Conservation (phyloP, 2,888 invertebrate genomes). For the Hypercompe scribonia region DNA sequence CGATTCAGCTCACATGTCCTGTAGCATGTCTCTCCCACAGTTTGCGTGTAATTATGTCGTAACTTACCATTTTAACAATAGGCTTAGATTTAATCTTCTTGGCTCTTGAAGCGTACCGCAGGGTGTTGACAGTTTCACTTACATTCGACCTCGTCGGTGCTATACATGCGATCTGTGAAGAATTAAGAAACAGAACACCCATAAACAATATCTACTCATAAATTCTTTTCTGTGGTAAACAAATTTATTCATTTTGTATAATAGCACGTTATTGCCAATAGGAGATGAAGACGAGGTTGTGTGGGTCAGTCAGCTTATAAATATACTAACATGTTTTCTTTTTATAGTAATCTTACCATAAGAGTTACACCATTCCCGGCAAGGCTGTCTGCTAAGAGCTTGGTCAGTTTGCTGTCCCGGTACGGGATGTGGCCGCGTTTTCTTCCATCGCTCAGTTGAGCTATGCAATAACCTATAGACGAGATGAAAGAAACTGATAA, state of each 20-base stretch:
- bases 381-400: slow-evolving; percentile 96
- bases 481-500: background rate
- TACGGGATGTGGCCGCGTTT: slow-evolving; percentile 97
- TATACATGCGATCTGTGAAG: slow-evolving; percentile 94
- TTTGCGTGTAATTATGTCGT: background rate
- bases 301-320: too few relatives aligned
- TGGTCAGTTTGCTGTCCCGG: slow-evolving; percentile 97
- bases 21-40: background rate
- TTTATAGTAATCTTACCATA: slow-evolving; percentile 88
- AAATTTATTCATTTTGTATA: too few relatives aligned
- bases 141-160: slow-evolving; percentile 95
- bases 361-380: slow-evolving; percentile 97
- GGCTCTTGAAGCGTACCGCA: slow-evolving; percentile 96
- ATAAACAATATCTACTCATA: too few relatives aligned
- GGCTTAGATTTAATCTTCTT: slow-evolving; percentile 97
- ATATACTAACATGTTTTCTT: too few relatives aligned
- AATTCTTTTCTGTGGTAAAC: too few relatives aligned
- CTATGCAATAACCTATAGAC: slow-evolving; percentile 95
- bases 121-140: slow-evolving; percentile 95
- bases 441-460: slow-evolving; percentile 94
- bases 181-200: background rate
- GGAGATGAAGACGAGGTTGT: too few relatives aligned
- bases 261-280: too few relatives aligned
- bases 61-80: slow-evolving; percentile 94
- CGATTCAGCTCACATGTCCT: background rate